Base-by-base conservation (phyloP, 1,140 invertebrate genomes). In the Rhagoletis zephyria region DNA sequence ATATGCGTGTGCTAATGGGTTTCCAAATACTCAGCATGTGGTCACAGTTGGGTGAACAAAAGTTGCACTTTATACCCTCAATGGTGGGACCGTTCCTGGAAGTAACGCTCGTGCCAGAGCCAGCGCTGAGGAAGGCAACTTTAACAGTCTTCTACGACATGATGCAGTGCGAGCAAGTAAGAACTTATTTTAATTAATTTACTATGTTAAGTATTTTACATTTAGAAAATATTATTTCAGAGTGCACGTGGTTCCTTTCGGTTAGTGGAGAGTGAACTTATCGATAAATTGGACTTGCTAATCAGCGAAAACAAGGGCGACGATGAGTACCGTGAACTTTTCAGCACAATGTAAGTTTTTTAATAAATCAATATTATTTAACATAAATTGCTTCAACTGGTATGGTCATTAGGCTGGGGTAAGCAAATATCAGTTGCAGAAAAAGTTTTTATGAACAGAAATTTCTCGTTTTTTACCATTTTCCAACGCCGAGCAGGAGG, bases 71-170 rank as follows among this genome's bases (percentile, higher is more conserved):
- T 90, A 97, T 99, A 90, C 97, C 97, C 0, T 96, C 96, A 1
- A 96, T 99, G 95, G 98, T 99, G 9, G 97, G 98, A 3, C 97
- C 97, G 0, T 96, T 99, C 90, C 94, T 99, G 14, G 98, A 99
- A 94, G 97, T 99, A 7, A 98, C 98, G 0, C 93, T 99, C 30
- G 97, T 99, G 30, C 97, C 97, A 0, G 97, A 98, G 91, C 95
- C 95, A 87, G 96, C 97, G 89, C 92, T 99, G 19, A 94, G 98
- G 6, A 97, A 98, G 90, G 97, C 97, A 0, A 99, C 98, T 0
- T 94, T 99, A 19, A 97, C 97, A 10, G 98, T 99, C 51, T 98
- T 99, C 90, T 99, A 98, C 91, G 98, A 99, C 91, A 98, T 99
- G 96, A 98, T 99, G 97, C 97, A 98, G 89, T 97, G 96, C 91